These are phyloP conservation scores for Sceloporus tristichus DNA, from an alignment of 2,113 vertebrate species.

Conservation along the genomic window DNA sequence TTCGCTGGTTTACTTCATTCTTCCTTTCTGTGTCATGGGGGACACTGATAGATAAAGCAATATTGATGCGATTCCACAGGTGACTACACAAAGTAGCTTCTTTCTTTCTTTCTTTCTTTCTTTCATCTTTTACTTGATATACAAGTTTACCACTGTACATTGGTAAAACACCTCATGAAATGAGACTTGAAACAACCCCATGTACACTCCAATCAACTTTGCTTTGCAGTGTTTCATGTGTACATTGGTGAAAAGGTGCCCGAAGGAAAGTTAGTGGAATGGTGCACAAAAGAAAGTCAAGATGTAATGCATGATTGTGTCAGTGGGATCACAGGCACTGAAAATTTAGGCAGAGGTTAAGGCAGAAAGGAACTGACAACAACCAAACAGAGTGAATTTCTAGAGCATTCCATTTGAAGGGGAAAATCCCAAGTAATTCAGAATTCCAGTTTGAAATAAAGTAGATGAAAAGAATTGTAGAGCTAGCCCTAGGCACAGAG, in stretches of 20 bases:
- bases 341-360: neutral
- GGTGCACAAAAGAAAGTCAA: neutral
- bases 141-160: neutral
- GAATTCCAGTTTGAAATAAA: neutral
- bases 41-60: neutral
- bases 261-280: too few species aligned
- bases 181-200: neutral
- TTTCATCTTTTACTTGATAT: neutral
- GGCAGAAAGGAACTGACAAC: neutral
- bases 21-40: neutral
- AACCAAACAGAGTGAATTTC: neutral
- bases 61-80: neutral
- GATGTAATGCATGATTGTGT: neutral
- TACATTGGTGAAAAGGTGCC: too few species aligned
- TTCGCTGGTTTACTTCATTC: neutral
- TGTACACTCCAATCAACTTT: too few species aligned
- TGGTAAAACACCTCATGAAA: conserved; percentile 6
- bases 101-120: neutral
- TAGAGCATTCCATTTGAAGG: neutral
- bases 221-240: too few species aligned
- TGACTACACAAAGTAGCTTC: neutral
- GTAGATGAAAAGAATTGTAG: neutral
- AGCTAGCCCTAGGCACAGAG: neutral
- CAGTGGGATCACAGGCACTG: neutral
- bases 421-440: neutral